Evolutionary conservation across 2,888 invertebrate species (phyloP).

Genomic region (Flabesymbios commensalis): DNA sequence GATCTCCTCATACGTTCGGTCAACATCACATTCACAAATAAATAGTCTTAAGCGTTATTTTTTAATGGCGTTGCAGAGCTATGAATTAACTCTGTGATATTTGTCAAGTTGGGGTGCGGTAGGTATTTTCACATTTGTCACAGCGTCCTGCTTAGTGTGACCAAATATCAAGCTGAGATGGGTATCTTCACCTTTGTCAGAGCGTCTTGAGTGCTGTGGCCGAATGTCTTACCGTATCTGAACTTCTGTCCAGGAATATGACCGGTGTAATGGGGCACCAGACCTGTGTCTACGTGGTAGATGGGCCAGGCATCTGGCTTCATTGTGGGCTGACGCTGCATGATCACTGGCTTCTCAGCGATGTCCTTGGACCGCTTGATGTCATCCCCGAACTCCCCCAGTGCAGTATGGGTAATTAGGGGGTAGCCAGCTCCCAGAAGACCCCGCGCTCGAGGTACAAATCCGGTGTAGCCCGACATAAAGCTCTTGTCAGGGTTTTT

Average conservation of each 20-base stretch:
- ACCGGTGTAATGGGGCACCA: conserved; percentile 54
- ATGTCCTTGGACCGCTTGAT: conserved; percentile 28
- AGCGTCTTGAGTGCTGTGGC: conserved; percentile 51
- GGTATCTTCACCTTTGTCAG: too few species aligned
- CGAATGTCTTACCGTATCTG: conserved; percentile 52
- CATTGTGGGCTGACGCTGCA: background rate
- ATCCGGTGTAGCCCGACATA: conserved; percentile 55
- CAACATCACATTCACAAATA: too few species aligned
- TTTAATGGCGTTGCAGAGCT: too few species aligned
- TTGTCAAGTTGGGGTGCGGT: too few species aligned
- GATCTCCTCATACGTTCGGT: too few species aligned
- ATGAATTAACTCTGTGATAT: too few species aligned
- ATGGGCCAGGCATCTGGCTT: conserved; percentile 38
- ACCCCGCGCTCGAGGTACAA: conserved; percentile 47
- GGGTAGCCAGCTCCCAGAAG: conserved; percentile 51
- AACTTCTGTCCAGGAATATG: conserved; percentile 56
- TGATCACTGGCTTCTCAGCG: conserved; percentile 32
- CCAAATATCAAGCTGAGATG: too few species aligned
- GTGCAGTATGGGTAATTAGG: conserved; percentile 47
- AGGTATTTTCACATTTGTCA: too few species aligned
- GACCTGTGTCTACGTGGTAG: conserved; percentile 46
- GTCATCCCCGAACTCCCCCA: conserved; percentile 49
- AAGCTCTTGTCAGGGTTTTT: conserved; percentile 44
- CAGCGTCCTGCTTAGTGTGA: too few species aligned
- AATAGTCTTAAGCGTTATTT: too few species aligned